Evolutionary conservation across 2,113 vertebrate genomes (phyloP).

Genomic region (Corythaixoides concolor): DNA sequence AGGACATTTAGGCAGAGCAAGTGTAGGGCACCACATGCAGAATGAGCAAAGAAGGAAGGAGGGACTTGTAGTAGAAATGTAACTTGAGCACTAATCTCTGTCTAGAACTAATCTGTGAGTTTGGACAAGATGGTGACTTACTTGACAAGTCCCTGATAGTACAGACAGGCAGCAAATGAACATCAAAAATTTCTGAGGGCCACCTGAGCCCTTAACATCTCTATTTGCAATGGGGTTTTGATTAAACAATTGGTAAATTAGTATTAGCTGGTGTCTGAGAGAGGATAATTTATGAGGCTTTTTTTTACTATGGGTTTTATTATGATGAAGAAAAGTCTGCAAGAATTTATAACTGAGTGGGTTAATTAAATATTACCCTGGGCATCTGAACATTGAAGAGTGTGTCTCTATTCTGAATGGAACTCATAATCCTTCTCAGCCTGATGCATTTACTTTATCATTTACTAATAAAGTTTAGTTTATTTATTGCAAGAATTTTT

Average conservation of each 20-base stretch:
- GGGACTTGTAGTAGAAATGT: neutral
- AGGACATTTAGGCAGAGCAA: neutral
- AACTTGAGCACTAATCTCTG: neutral
- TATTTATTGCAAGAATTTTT: constrained; percentile 42
- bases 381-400: neutral
- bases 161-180: neutral
- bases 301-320: neutral
- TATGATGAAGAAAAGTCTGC: constrained; percentile 16
- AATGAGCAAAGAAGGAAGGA: neutral
- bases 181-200: neutral
- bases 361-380: constrained; percentile 50
- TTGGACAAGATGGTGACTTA: neutral
- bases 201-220: neutral
- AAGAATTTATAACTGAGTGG: constrained; percentile 16
- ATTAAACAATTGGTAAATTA: neutral
- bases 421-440: neutral
- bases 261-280: neutral
- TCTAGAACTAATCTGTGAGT: neutral
- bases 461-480: constrained; percentile 32
- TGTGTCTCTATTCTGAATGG: neutral
- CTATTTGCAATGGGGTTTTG: neutral
- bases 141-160: neutral
- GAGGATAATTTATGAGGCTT: neutral
- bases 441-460: neutral
- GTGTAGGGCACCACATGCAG: neutral